Evolutionary conservation across 2,797 vertebrate species (phyloP).

Genomic region (Eulemur albifrons): DNA sequence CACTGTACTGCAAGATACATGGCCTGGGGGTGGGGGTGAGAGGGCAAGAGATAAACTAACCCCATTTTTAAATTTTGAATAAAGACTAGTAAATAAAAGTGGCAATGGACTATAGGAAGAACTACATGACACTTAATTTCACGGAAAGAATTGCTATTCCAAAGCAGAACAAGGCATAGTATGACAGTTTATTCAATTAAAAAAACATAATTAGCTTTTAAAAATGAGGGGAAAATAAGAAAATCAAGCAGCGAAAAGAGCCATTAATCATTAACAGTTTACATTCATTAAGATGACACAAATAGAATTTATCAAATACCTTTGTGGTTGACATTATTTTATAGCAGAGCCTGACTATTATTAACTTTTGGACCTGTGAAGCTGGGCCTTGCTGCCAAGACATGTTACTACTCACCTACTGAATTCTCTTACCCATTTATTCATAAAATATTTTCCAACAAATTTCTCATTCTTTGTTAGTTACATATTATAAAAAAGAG

Average conservation of each 20-base stretch:
- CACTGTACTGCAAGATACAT: background rate
- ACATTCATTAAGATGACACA: background rate
- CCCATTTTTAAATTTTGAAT: background rate
- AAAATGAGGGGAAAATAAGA: background rate
- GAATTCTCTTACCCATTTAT: background rate
- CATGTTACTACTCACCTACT: background rate
- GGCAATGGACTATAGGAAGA: background rate
- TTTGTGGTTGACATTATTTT: background rate
- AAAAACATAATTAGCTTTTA: background rate
- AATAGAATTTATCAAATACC: background rate
- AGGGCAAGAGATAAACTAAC: background rate
- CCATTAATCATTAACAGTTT: background rate
- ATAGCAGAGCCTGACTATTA: background rate
- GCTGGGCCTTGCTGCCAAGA: background rate
- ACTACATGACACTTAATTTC: background rate
- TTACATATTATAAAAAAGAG: conserved; percentile 10
- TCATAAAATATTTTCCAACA: background rate
- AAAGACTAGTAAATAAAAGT: background rate
- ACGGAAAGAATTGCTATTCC: background rate
- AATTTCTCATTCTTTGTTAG: conserved; percentile 13
- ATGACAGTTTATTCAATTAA: background rate
- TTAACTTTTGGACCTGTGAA: background rate
- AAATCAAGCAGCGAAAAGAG: background rate
- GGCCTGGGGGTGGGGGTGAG: background rate
- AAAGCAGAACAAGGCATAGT: background rate